phyloP scores from a whole-genome alignment of 2,797 vertebrate genomes.

The Phalloptychus januarius region DNA sequence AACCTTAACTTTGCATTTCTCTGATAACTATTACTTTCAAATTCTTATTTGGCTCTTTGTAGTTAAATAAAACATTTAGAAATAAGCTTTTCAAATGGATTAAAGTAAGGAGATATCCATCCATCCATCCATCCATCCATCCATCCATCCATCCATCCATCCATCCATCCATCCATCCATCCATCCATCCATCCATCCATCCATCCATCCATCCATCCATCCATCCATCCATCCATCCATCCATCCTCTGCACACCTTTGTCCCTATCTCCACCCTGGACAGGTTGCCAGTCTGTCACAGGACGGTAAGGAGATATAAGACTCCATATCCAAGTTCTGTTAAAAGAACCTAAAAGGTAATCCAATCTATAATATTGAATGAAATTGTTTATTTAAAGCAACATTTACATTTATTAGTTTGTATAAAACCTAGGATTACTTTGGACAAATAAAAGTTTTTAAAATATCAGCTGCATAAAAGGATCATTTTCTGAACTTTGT shows the following conservation, averaged over 20 bases:
- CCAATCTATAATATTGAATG: background rate
- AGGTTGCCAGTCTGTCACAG: no score
- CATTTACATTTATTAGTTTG: background rate
- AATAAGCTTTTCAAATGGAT: background rate
- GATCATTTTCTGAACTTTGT: slow-evolving; percentile 34
- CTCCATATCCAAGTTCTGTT: background rate
- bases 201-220: no score
- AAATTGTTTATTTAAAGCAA: background rate
- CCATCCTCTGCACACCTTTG: no score
- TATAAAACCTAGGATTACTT: background rate
- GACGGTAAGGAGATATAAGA: background rate
- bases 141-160: no score
- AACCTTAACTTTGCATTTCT: background rate
- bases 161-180: no score
- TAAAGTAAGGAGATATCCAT: background rate
- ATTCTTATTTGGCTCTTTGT: no score
- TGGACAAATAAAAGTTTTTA: background rate
- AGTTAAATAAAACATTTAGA: background rate
- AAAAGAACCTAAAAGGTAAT: background rate
- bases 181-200: no score
- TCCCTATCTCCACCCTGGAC: no score
- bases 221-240: no score
- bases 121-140: no score
- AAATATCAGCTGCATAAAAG: background rate
- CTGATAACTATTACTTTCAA: background rate